Conservation (phyloP, 2,113 vertebrate species). For the Chamaea fasciata region DNA sequence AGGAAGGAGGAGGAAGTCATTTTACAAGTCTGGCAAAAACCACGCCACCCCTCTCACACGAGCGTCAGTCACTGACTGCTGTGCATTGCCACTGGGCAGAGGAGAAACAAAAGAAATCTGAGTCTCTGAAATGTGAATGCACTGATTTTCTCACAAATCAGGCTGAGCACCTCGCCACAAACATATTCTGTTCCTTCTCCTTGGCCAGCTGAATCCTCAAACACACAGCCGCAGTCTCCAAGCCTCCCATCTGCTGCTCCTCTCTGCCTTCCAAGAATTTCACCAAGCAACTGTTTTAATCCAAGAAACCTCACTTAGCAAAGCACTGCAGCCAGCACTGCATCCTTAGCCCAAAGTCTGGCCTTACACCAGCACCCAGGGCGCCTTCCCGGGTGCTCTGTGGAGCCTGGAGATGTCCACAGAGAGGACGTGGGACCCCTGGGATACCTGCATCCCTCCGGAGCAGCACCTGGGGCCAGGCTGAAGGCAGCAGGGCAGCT, state of each 20-base stretch:
- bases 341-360: neutral
- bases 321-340: neutral
- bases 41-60: neutral
- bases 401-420: neutral
- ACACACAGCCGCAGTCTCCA: neutral
- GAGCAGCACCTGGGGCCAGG: neutral
- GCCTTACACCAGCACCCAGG: neutral
- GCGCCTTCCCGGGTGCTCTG: neutral
- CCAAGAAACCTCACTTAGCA: neutral
- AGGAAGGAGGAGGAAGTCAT: neutral
- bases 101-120: neutral
- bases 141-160: neutral
- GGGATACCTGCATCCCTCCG: neutral
- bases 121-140: neutral
- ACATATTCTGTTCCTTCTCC: neutral
- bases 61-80: neutral
- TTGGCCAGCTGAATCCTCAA: neutral
- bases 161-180: neutral
- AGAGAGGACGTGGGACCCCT: rapidly evolving
- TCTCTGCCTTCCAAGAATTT: conserved; percentile 13
- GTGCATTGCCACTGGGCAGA: neutral
- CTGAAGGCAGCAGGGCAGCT: neutral
- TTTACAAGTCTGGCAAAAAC: neutral
- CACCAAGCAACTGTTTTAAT: neutral
- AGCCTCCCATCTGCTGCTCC: conserved; percentile 31